phyloP scores from a whole-genome alignment of 2,113 vertebrate species.

The Sebastes schlegelii region DNA sequence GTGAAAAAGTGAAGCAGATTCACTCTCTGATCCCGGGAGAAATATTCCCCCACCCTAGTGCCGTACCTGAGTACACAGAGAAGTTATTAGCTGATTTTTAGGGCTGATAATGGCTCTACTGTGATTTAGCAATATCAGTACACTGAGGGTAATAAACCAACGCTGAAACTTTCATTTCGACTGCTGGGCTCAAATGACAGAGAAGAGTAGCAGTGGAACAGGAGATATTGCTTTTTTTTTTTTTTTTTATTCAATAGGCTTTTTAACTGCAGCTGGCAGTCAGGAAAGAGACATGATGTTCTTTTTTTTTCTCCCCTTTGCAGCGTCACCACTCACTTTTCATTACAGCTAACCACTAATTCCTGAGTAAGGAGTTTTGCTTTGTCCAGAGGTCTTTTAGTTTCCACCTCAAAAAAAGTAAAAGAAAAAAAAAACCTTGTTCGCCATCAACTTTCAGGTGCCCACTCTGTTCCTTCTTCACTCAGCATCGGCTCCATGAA shows the following conservation, averaged over 20 bases:
- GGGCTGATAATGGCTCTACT: slow-evolving; percentile 51
- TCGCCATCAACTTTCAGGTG: slow-evolving; percentile 73
- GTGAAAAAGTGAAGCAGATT: slow-evolving; percentile 45
- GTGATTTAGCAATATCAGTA: slow-evolving; percentile 56
- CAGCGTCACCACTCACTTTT: neutral
- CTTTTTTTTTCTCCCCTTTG: neutral
- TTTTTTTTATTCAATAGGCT: slow-evolving; percentile 1
- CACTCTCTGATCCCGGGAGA: slow-evolving; percentile 27
- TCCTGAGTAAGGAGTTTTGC: slow-evolving; percentile 55
- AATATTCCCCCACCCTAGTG: slow-evolving; percentile 22
- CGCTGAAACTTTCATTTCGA: slow-evolving; percentile 58
- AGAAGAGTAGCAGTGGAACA: slow-evolving; percentile 24
- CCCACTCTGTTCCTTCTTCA: slow-evolving; percentile 85
- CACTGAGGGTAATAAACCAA: slow-evolving; percentile 52
- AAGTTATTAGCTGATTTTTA: slow-evolving; percentile 69
- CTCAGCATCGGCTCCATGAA: slow-evolving; percentile 90
- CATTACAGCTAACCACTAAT: slow-evolving; percentile 11
- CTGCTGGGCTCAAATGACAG: slow-evolving; percentile 30
- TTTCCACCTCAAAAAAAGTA: slow-evolving; percentile 51
- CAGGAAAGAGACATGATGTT: slow-evolving; percentile 22
- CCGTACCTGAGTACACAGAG: slow-evolving; percentile 35
- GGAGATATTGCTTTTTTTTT: slow-evolving; percentile 39
- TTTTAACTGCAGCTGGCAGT: slow-evolving; percentile 32
- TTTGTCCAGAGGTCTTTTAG: slow-evolving; percentile 82
- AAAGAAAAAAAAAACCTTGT: slow-evolving; percentile 42